Conservation (phyloP, 2,888 invertebrate genomes). For the Synergus laeviventris region DNA sequence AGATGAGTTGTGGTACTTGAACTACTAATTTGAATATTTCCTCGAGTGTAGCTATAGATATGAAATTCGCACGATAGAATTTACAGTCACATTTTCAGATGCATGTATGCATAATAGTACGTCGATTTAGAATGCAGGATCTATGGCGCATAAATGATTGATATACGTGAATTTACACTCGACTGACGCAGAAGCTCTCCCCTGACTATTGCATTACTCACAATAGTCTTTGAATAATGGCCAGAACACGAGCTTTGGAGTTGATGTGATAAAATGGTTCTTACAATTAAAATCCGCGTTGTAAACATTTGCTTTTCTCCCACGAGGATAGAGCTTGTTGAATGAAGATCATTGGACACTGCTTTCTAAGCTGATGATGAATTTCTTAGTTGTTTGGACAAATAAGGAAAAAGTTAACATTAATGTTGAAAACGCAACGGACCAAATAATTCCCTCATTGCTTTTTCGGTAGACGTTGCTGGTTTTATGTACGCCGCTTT, state of each 20-base stretch:
- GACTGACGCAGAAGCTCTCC: not conserved
- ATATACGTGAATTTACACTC: conserved; percentile 23
- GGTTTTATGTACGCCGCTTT: conserved; percentile 67
- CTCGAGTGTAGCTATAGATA: not conserved
- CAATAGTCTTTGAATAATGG: conserved; percentile 38
- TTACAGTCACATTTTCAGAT: conserved; percentile 4
- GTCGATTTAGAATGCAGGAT: conserved; percentile 15
- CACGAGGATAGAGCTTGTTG: not conserved
- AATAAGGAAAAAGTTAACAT: conserved; percentile 68
- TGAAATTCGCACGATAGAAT: not conserved
- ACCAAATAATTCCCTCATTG: conserved; percentile 59
- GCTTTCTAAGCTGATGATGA: not conserved
- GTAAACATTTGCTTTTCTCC: not conserved
- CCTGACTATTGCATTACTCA: conserved; percentile 29
- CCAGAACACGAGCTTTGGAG: conserved; percentile 1
- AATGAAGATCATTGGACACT: too few relatives aligned
- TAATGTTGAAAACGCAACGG: conserved; percentile 57
- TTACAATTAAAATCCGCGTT: conserved; percentile 3
- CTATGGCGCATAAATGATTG: conserved; percentile 36
- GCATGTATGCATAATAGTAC: conserved; percentile 6
- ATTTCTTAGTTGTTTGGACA: conserved; percentile 40
- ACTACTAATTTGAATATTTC: not conserved
- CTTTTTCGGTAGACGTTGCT: conserved; percentile 61
- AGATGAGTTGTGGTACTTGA: not conserved
- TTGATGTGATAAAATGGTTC: not conserved